Evolutionary conservation across 1,140 invertebrate species (phyloP).

Genomic region (Bombus polaris): DNA sequence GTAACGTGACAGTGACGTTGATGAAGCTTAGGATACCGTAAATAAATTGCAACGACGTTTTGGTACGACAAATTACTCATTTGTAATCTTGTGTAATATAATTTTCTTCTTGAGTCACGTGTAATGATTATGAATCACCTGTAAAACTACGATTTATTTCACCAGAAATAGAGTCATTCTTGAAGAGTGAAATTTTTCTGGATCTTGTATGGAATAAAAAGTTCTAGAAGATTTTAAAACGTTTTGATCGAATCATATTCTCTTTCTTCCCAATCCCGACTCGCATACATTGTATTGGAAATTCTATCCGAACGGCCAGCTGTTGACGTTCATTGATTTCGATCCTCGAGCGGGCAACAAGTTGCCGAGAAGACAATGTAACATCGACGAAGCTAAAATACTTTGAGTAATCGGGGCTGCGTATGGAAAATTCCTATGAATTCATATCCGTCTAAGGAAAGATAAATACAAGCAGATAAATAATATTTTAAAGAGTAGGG

Average conservation of each 20-base stretch:
- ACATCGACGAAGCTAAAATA: background rate
- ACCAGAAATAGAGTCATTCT: background rate
- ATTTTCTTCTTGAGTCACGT: slow-evolving; percentile 35
- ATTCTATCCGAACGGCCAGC: background rate
- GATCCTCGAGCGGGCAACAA: background rate
- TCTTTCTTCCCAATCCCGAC: background rate
- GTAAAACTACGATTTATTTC: background rate
- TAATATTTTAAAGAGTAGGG: no score
- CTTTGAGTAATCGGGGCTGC: background rate
- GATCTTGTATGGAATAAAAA: background rate
- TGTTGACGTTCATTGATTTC: background rate
- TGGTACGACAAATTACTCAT: background rate
- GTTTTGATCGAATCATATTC: background rate
- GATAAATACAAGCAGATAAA: no score
- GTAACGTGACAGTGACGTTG: background rate
- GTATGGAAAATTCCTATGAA: background rate
- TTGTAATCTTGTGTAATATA: background rate
- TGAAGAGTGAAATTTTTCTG: background rate
- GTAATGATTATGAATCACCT: slow-evolving; percentile 30
- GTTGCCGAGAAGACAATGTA: slow-evolving; percentile 16
- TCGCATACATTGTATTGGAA: slow-evolving; percentile 20
- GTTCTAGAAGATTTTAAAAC: background rate
- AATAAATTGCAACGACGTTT: background rate
- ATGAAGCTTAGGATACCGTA: background rate
- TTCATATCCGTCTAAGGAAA: no score